Conservation (phyloP, 2,113 vertebrate species). For the Acinonyx jubatus region DNA sequence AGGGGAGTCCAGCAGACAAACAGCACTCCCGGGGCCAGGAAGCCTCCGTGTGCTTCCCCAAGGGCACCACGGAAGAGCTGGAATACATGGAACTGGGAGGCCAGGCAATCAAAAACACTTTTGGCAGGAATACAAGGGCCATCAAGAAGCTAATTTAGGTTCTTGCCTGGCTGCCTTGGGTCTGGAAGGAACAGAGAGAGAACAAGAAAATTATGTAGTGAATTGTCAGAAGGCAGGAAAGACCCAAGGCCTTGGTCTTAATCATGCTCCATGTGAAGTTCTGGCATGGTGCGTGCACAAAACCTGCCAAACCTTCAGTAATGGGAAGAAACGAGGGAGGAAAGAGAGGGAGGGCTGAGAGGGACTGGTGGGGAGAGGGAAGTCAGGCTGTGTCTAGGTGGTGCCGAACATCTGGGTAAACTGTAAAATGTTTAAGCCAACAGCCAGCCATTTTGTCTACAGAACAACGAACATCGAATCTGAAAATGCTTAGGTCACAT, state of each 20-base stretch:
- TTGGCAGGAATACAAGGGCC: constrained; percentile 59
- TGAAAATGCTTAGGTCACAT: constrained; percentile 25
- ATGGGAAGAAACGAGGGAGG: constrained; percentile 66
- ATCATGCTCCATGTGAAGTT: constrained; percentile 69
- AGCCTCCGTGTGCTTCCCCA: not conserved
- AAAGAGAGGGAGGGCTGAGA: not conserved
- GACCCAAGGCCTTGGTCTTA: constrained; percentile 72
- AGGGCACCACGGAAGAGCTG: not conserved
- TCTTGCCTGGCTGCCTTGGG: constrained; percentile 40
- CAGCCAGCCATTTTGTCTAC: constrained; percentile 22
- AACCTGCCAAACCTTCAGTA: constrained; percentile 77
- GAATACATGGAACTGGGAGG: constrained; percentile 4
- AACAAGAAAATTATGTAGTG: constrained; percentile 53
- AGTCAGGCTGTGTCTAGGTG: constrained; percentile 38
- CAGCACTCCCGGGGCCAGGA: not conserved
- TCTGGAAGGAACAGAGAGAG: constrained; percentile 62
- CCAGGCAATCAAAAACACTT: constrained; percentile 60
- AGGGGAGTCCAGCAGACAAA: not conserved
- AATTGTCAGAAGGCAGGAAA: constrained; percentile 70
- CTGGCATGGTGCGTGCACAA: constrained; percentile 52
- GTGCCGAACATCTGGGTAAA: constrained; percentile 78
- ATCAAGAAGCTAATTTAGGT: constrained; percentile 65
- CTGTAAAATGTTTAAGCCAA: constrained; percentile 38
- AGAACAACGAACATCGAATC: constrained; percentile 30
- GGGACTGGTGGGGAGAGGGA: not conserved